Percentiles rank a stretch among this genome's conserved stretches.
phyloP scores from a whole-genome alignment of 2,888 invertebrate genomes.

The Hyppa rectilinea region DNA sequence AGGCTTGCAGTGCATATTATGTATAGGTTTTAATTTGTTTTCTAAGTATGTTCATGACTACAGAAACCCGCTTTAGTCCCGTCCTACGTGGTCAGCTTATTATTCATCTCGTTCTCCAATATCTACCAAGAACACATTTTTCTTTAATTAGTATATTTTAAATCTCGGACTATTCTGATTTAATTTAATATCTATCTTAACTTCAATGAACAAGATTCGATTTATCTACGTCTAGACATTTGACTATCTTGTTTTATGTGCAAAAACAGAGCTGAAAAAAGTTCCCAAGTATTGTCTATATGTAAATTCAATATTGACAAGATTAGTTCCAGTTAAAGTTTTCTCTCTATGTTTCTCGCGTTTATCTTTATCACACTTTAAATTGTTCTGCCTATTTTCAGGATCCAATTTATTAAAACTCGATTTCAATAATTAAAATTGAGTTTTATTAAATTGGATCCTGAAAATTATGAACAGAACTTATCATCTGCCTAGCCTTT shows the following conservation, averaged over 20 bases:
- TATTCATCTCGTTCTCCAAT: slow-evolving; percentile 19
- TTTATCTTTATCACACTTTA: background rate
- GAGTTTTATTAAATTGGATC: no score
- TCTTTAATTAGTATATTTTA: slow-evolving; percentile 25
- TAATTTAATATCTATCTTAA: slow-evolving; percentile 27
- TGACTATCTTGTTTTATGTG: slow-evolving; percentile 20
- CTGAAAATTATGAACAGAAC: no score
- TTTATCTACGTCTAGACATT: slow-evolving; percentile 50
- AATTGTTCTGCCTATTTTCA: no score
- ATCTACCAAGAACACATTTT: slow-evolving; percentile 15
- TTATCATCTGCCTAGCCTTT: no score
- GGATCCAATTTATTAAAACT: no score
- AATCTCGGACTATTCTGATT: slow-evolving; percentile 12
- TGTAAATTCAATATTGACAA: slow-evolving; percentile 28
- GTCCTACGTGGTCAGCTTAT: background rate
- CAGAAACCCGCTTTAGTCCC: background rate
- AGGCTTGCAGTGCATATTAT: no score
- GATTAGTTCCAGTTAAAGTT: background rate
- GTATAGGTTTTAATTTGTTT: no score
- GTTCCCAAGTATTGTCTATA: slow-evolving; percentile 2
- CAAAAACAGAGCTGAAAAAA: slow-evolving; percentile 29
- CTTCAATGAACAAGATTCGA: slow-evolving; percentile 16
- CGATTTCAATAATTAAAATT: no score
- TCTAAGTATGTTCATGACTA: background rate
- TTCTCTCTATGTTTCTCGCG: background rate